phyloP scores from a whole-genome alignment of 2,113 vertebrate genomes.

The Heptranchias perlo region DNA sequence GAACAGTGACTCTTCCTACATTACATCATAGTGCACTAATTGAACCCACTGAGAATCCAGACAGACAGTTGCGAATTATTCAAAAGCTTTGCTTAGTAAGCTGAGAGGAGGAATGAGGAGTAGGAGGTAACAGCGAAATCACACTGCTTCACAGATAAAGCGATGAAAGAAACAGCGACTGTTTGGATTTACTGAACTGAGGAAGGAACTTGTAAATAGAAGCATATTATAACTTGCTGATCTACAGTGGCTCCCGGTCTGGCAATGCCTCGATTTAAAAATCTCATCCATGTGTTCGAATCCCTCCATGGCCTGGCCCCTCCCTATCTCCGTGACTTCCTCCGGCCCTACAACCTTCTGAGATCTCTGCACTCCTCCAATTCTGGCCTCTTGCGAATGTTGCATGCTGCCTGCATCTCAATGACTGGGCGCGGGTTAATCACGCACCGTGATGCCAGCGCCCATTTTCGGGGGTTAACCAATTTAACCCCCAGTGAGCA shows the following conservation, averaged over 20 bases:
- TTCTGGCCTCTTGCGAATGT: background rate
- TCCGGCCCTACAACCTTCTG: background rate
- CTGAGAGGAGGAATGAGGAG: slow-evolving; percentile 10
- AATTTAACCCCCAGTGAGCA: no score
- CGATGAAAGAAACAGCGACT: background rate
- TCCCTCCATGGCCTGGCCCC: background rate
- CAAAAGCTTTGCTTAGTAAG: background rate
- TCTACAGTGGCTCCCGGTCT: background rate
- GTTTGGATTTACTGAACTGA: background rate
- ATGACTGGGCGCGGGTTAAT: no score
- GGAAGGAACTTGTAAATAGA: background rate
- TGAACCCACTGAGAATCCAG: slow-evolving; percentile 37
- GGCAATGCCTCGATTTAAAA: background rate
- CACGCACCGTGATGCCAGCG: no score
- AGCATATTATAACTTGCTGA: background rate
- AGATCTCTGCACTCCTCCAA: background rate
- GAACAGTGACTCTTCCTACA: background rate
- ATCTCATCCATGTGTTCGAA: background rate
- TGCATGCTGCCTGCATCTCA: no score
- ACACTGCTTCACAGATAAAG: background rate
- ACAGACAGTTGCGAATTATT: slow-evolving; percentile 15
- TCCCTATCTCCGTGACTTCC: background rate
- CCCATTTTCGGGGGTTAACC: no score
- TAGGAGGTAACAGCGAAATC: slow-evolving; percentile 18
- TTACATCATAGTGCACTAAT: slow-evolving; percentile 34